These are phyloP conservation scores for Simalia tracyae DNA, from an alignment of 2,797 vertebrate genomes.

Conservation along the genomic window DNA sequence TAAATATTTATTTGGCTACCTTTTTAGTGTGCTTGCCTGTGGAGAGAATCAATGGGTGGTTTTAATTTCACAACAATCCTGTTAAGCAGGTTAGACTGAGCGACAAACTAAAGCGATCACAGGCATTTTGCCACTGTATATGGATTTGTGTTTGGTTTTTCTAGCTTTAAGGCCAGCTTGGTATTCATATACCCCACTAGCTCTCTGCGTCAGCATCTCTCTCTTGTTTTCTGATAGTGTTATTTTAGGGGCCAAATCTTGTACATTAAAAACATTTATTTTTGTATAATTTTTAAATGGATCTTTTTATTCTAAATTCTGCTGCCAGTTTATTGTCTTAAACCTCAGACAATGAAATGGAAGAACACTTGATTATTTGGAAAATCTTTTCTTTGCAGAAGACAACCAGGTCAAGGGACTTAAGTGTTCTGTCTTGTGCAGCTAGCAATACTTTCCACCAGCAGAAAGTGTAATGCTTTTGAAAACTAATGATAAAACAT, in stretches of 20 bases:
- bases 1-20: not conserved
- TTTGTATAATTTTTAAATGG: not conserved
- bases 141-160: not conserved
- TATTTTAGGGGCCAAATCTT: not conserved
- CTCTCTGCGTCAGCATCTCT: not conserved
- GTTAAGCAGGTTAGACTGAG: not conserved
- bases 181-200: not conserved
- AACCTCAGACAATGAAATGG: not conserved
- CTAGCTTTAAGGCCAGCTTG: not conserved
- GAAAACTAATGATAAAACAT: not conserved
- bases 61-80: not conserved
- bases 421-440: not conserved
- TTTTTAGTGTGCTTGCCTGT: not conserved
- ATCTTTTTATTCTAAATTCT: not conserved
- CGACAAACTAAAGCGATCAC: not conserved
- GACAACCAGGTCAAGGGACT: not conserved
- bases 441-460: not conserved
- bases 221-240: not conserved
- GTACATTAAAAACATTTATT: not conserved
- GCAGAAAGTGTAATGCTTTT: not conserved
- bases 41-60: not conserved
- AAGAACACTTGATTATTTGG: not conserved
- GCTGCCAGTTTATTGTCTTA: not conserved
- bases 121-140: not conserved
- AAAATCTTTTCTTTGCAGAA: not conserved